These are phyloP conservation scores for Habroteleia sp. DNA, from an alignment of 2,888 invertebrate genomes.

Conservation along the genomic window DNA sequence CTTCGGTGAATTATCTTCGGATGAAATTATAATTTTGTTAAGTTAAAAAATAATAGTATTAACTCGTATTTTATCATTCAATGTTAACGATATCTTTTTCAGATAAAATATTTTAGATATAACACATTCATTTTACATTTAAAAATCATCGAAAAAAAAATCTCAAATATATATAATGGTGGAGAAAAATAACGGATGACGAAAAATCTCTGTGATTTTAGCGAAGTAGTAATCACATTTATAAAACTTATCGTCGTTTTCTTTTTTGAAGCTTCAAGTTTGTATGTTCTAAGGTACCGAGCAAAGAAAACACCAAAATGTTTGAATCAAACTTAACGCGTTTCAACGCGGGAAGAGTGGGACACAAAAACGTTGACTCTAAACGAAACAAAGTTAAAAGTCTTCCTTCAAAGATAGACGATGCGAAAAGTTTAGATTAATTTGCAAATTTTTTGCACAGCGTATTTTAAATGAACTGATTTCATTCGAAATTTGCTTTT, in stretches of 20 bases:
- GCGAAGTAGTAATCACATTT: conserved; percentile 33
- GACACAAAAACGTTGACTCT: neutral
- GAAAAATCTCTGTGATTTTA: conserved; percentile 46
- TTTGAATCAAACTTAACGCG: conserved; percentile 53
- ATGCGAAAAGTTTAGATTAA: conserved; percentile 1
- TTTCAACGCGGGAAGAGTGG: conserved; percentile 6
- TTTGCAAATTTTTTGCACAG: neutral
- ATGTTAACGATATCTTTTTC: conserved; percentile 19
- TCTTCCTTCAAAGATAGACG: conserved; percentile 9
- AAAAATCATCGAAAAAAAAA: neutral
- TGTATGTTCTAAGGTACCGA: conserved; percentile 26
- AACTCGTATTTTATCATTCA: conserved; percentile 28
- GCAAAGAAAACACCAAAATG: conserved; percentile 52
- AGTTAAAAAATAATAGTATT: too few relatives aligned
- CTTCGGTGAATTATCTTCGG: too few relatives aligned
- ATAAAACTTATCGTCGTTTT: conserved; percentile 20
- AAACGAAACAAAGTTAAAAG: neutral
- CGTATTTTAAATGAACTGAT: neutral
- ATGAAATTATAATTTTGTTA: too few relatives aligned
- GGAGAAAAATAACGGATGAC: conserved; percentile 19
- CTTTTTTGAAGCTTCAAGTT: conserved; percentile 19
- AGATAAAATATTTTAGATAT: too few relatives aligned
- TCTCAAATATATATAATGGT: conserved; percentile 10
- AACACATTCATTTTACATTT: neutral
- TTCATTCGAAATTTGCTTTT: neutral